Percentiles rank a stretch among this genome's conserved stretches.
Evolutionary conservation across 2,113 vertebrate genomes (phyloP).

Genomic region (Perca schrenkii): DNA sequence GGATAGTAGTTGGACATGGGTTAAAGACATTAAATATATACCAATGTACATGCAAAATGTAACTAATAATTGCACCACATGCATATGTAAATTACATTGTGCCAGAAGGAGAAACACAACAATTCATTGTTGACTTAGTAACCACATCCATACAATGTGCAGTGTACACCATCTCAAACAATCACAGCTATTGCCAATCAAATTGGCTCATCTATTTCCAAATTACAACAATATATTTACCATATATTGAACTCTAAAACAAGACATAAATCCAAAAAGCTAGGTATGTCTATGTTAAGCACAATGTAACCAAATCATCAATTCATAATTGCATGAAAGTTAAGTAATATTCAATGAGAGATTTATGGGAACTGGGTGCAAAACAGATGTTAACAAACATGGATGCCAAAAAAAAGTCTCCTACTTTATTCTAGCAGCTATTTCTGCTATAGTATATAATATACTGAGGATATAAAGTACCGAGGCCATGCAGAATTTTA

Average conservation of each 20-base stretch:
- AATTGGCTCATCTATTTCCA: constrained; percentile 38
- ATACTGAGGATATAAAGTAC: constrained; percentile 61
- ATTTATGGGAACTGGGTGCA: constrained; percentile 30
- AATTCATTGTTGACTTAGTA: neutral
- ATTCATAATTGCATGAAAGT: constrained; percentile 64
- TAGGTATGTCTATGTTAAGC: constrained; percentile 44
- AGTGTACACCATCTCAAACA: constrained; percentile 27
- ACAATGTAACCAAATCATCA: constrained; percentile 44
- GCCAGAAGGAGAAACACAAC: neutral
- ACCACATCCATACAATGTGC: constrained; percentile 15
- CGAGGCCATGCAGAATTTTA: constrained; percentile 53
- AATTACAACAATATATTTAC: constrained; percentile 23
- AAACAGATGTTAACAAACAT: constrained; percentile 36
- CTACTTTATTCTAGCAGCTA: constrained; percentile 23
- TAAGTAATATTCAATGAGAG: constrained; percentile 31
- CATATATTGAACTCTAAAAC: constrained; percentile 27
- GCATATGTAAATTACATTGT: constrained; percentile 15
- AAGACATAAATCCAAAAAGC: constrained; percentile 23
- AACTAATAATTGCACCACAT: constrained; percentile 35
- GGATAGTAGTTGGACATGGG: neutral
- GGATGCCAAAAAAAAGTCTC: constrained; percentile 10
- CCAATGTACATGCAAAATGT: constrained; percentile 35
- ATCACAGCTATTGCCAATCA: neutral
- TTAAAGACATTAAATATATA: constrained; percentile 35
- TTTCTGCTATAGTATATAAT: constrained; percentile 41